A percentile compares a stretch with the other conserved stretches of the same genome.
Evolutionary conservation across 37 sponge, comb jelly and placozoan species (phyloP).

Genomic region (Amphimedon queenslandica): DNA sequence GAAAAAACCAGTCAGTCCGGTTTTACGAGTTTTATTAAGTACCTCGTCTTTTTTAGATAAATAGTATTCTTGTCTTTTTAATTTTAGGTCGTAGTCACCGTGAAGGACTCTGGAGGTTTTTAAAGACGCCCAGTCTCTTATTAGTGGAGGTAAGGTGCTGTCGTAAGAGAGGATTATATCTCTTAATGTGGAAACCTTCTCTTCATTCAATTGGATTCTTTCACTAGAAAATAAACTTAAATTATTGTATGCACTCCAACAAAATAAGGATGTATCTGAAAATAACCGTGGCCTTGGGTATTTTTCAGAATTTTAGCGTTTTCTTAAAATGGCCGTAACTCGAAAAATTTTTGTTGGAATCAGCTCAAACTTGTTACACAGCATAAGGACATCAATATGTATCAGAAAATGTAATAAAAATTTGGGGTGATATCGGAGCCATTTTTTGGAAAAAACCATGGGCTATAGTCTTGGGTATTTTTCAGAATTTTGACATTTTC

Average conservation of each 20-base stretch:
- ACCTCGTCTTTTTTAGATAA: slow-evolving; percentile 72
- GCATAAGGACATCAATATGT: too few relatives aligned
- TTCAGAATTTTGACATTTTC: too few relatives aligned
- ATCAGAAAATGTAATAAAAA: too few relatives aligned
- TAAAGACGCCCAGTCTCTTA: slow-evolving; percentile 51
- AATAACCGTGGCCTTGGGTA: too few relatives aligned
- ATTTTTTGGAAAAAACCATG: too few relatives aligned
- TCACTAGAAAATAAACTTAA: slow-evolving; percentile 1
- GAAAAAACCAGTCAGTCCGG: neutral
- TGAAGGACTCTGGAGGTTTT: slow-evolving; percentile 41
- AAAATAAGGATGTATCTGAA: neutral
- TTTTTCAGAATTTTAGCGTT: too few relatives aligned
- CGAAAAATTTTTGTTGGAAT: too few relatives aligned
- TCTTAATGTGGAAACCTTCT: slow-evolving; percentile 6
- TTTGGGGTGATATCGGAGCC: too few relatives aligned
- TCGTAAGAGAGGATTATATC: slow-evolving; percentile 8
- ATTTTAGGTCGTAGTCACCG: slow-evolving; percentile 80
- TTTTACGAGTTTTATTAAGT: neutral
- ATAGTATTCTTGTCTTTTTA: slow-evolving; percentile 81
- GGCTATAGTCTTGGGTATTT: too few relatives aligned
- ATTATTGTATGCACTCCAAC: neutral
- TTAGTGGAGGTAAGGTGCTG: slow-evolving; percentile 15
- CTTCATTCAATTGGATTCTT: slow-evolving; percentile 14
- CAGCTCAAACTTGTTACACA: too few relatives aligned
- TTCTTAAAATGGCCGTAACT: too few relatives aligned